Percentiles rank a stretch among this genome's conserved stretches.
Conservation (phyloP, 2,113 vertebrate genomes). For the Ammodytes marinus region DNA sequence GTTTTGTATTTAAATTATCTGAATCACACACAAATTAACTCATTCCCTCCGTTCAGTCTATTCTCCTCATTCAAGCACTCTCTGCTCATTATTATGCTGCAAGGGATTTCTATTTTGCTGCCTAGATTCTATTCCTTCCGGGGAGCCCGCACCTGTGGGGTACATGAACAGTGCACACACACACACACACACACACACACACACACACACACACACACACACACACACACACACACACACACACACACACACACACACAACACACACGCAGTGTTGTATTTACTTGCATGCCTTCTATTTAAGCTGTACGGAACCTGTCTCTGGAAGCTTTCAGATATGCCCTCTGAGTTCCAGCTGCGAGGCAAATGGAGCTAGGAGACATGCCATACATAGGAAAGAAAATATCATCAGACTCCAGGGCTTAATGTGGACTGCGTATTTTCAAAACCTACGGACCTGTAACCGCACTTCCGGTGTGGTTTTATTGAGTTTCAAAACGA, state of each 20-base stretch:
- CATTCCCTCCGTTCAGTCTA: slow-evolving; percentile 9
- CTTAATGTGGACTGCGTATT: slow-evolving; percentile 32
- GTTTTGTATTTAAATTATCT: no score
- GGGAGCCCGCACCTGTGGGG: slow-evolving; percentile 65
- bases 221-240: slow-evolving; percentile 29
- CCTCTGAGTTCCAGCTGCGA: slow-evolving; percentile 58
- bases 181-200: slow-evolving; percentile 11
- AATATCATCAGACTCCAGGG: slow-evolving; percentile 47
- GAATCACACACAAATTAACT: neutral
- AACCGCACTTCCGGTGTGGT: slow-evolving; percentile 3
- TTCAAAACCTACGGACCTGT: slow-evolving; percentile 23
- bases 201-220: slow-evolving; percentile 7
- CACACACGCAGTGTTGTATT: slow-evolving; percentile 30
- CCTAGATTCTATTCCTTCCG: slow-evolving; percentile 64
- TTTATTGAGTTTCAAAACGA: slow-evolving; percentile 39
- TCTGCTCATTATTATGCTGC: slow-evolving; percentile 70
- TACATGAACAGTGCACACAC: neutral
- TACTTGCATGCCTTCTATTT: slow-evolving; percentile 55
- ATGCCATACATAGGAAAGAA: slow-evolving; percentile 44
- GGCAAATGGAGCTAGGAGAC: slow-evolving; percentile 58
- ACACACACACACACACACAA: slow-evolving; percentile 15
- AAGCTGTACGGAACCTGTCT: slow-evolving; percentile 56
- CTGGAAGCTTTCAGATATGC: slow-evolving; percentile 63
- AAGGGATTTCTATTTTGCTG: slow-evolving; percentile 61
- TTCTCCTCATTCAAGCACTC: slow-evolving; percentile 39